A percentile compares a stretch with the other conserved stretches of the same genome.
These are phyloP conservation scores for Steinernema hermaphroditum DNA, from an alignment of 2,888 invertebrate genomes.

Conservation along the genomic window DNA sequence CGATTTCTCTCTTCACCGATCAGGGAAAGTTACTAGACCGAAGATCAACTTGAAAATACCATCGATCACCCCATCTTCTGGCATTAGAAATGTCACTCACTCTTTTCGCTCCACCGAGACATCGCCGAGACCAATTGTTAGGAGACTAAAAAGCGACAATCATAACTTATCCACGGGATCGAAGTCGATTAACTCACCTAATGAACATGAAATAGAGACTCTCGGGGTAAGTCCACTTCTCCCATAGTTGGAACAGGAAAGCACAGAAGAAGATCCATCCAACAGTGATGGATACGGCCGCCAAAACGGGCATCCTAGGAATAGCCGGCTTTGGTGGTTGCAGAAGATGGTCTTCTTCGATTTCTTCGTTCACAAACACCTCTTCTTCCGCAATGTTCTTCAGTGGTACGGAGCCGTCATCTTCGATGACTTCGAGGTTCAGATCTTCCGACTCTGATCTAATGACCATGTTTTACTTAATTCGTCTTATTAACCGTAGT, in stretches of 20 bases:
- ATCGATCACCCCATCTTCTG: not conserved
- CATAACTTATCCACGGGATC: not conserved
- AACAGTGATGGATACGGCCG: constrained; percentile 77
- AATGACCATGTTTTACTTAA: not conserved
- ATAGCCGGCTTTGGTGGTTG: not conserved
- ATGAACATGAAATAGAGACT: constrained; percentile 70
- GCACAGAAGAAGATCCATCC: constrained; percentile 87
- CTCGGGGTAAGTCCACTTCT: constrained; percentile 72
- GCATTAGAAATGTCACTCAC: constrained; percentile 42
- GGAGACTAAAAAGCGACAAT: not conserved
- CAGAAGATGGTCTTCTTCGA: constrained; percentile 33
- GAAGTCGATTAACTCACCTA: constrained; percentile 41
- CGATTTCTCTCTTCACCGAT: not conserved
- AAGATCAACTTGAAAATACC: not conserved
- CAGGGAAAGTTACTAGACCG: not conserved
- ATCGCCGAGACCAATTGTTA: constrained; percentile 67
- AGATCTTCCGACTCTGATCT: constrained; percentile 39
- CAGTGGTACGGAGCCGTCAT: not conserved
- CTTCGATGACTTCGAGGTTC: constrained; percentile 39
- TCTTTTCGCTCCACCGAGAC: constrained; percentile 59
- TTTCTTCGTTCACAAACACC: constrained; percentile 32
- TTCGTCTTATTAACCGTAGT: not conserved
- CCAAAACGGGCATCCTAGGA: constrained; percentile 46
- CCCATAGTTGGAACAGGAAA: constrained; percentile 86
- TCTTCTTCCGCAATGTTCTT: constrained; percentile 29